Conservation (phyloP, 1,140 invertebrate genomes). For the Geopemphigus sp. region DNA sequence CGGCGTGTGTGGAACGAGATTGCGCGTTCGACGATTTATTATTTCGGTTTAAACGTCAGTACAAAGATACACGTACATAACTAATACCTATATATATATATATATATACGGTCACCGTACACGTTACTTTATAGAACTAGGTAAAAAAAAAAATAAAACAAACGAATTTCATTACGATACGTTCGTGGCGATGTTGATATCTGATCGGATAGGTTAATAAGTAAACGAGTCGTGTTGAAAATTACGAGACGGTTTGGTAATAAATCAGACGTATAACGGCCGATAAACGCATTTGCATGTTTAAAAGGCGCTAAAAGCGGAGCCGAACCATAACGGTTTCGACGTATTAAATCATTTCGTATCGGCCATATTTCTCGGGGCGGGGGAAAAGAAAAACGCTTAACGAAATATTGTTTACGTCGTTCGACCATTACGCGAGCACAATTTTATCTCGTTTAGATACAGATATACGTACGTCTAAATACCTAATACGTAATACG, state of each 20-base stretch:
- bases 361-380: neutral
- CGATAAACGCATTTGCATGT: conserved; percentile 28
- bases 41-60: conserved; percentile 7
- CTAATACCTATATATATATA: no score
- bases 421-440: neutral
- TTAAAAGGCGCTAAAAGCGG: conserved; percentile 20
- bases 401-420: neutral
- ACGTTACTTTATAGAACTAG: no score
- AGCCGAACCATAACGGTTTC: neutral
- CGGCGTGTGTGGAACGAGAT: neutral
- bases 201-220: neutral
- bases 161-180: conserved; percentile 17
- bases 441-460: neutral
- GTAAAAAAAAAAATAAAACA: neutral
- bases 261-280: conserved; percentile 13
- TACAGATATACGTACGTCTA: no score
- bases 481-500: neutral
- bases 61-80: neutral
- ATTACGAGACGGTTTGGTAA: conserved; percentile 9
- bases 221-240: conserved; percentile 14
- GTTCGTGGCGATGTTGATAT: conserved; percentile 14
- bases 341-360: conserved; percentile 23
- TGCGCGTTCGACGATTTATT: conserved; percentile 8
- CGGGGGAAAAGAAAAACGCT: neutral
- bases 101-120: no score